Evolutionary conservation across 2,888 invertebrate genomes (phyloP).

Genomic region (Hydrotaea diabolus): DNA sequence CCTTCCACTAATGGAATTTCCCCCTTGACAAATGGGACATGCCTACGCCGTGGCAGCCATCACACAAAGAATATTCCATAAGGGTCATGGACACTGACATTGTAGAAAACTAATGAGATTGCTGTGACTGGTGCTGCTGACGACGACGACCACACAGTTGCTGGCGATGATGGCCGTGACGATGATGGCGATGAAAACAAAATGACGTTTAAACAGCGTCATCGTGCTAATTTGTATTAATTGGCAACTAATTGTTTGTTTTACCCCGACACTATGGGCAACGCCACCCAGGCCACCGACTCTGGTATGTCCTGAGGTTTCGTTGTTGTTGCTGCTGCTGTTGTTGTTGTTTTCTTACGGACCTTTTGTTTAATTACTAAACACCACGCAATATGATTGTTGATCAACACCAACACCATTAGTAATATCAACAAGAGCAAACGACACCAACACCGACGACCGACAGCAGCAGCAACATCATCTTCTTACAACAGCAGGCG

Average conservation of each 20-base stretch:
- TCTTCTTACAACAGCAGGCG: background rate
- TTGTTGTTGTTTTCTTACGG: slow-evolving; percentile 9
- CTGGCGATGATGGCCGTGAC: background rate
- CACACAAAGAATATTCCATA: background rate
- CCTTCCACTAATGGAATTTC: too few relatives aligned
- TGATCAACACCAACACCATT: slow-evolving; percentile 32
- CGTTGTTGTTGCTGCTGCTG: background rate
- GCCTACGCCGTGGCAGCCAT: background rate
- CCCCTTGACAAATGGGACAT: background rate
- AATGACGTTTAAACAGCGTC: slow-evolving; percentile 65
- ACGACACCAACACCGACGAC: too few relatives aligned
- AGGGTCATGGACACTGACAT: background rate
- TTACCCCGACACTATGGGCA: background rate
- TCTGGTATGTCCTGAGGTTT: background rate
- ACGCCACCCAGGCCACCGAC: background rate
- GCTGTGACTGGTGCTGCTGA: background rate
- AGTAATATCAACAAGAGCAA: too few relatives aligned
- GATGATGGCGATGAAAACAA: slow-evolving; percentile 30
- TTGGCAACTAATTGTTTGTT: slow-evolving; percentile 73
- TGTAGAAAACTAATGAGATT: slow-evolving; percentile 26
- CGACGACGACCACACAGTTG: background rate
- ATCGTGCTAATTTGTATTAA: slow-evolving; percentile 73
- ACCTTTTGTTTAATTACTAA: slow-evolving; percentile 56
- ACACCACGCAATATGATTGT: slow-evolving; percentile 52
- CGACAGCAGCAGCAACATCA: background rate